These are phyloP conservation scores for Microctenopoma steveboyesi DNA, from an alignment of 2,797 vertebrate genomes.

Conservation along the genomic window DNA sequence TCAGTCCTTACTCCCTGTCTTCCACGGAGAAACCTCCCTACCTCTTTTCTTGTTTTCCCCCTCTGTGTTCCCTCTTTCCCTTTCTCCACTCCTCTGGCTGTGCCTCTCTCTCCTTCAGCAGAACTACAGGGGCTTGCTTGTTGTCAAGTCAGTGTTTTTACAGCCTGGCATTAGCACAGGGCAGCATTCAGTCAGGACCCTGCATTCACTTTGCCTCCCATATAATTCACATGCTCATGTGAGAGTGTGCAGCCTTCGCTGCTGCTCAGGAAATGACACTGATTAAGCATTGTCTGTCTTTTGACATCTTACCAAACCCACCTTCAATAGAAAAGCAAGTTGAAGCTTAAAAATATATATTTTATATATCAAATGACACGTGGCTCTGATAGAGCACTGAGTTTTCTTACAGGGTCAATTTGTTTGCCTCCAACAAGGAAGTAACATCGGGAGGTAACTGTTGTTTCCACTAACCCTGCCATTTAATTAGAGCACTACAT, in stretches of 20 bases:
- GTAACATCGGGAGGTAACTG: not conserved
- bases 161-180: slow-evolving; percentile 80
- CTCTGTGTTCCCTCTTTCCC: not conserved
- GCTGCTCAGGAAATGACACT: slow-evolving; percentile 49
- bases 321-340: slow-evolving; percentile 42
- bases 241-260: slow-evolving; percentile 39
- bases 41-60: not conserved
- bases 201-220: slow-evolving; percentile 56
- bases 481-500: slow-evolving; percentile 13
- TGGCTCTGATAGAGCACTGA: not conserved
- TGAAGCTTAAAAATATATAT: slow-evolving; percentile 28
- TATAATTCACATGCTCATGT: slow-evolving; percentile 68
- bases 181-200: slow-evolving; percentile 73
- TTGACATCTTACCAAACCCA: slow-evolving; percentile 37
- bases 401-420: not conserved
- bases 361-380: slow-evolving; percentile 35
- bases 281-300: slow-evolving; percentile 50
- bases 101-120: slow-evolving; percentile 45
- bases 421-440: slow-evolving; percentile 8
- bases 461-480: slow-evolving; percentile 10
- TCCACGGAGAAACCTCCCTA: slow-evolving; percentile 14
- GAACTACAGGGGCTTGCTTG: slow-evolving; percentile 79
- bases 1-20: slow-evolving; percentile 34
- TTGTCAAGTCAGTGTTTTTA: slow-evolving; percentile 81
- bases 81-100: not conserved